Percentiles rank a stretch among this genome's conserved stretches.
These are phyloP conservation scores for Nymphicus hollandicus DNA, from an alignment of 2,113 vertebrate genomes.

Conservation along the genomic window DNA sequence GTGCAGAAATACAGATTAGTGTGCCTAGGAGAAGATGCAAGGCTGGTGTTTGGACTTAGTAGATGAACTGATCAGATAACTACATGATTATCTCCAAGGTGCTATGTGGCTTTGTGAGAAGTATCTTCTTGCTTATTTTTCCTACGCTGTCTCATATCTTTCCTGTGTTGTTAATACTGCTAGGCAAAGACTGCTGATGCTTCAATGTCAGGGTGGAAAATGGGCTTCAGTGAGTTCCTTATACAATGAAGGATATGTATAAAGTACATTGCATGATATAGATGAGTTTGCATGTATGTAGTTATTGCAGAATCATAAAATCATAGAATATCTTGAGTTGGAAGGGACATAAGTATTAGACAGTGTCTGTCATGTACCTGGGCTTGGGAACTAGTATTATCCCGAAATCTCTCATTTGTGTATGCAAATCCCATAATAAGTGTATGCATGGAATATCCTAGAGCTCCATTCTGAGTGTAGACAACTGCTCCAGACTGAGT, in stretches of 20 bases:
- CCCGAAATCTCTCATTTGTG: not conserved
- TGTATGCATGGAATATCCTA: not conserved
- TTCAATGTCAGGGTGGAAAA: not conserved
- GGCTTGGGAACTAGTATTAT: not conserved
- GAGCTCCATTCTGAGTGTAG: not conserved
- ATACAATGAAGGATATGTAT: not conserved
- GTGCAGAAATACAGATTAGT: not conserved
- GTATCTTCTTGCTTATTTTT: not conserved
- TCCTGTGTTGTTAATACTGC: not conserved
- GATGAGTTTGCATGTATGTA: not conserved
- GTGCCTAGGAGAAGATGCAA: not conserved
- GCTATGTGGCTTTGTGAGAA: not conserved
- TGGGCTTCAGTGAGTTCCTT: accelerated
- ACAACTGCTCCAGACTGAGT: not conserved
- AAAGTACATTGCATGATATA: not conserved
- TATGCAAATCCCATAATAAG: not conserved
- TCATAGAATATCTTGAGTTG: not conserved
- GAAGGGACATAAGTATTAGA: not conserved
- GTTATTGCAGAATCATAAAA: not conserved
- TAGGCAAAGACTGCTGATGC: not conserved
- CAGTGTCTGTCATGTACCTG: not conserved
- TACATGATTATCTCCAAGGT: not conserved
- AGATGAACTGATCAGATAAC: not conserved
- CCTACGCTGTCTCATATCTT: not conserved
- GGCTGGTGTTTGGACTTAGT: not conserved